phyloP scores from a whole-genome alignment of 2,113 vertebrate species.

The Dolichotis patagonum region DNA sequence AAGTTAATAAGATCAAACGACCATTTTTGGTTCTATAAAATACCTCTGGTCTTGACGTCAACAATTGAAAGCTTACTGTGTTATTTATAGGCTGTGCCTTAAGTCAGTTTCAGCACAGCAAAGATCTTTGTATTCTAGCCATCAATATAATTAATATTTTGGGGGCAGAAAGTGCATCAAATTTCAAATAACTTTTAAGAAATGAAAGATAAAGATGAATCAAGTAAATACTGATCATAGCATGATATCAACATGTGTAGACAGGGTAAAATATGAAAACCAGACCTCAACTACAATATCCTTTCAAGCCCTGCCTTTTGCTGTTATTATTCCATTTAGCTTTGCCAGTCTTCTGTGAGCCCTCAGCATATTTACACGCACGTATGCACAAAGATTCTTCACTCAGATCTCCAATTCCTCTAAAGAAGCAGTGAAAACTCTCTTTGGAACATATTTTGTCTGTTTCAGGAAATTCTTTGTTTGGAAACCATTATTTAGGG shows the following conservation, averaged over 20 bases:
- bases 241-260: neutral
- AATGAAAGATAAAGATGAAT: conserved; percentile 45
- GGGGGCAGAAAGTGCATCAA: conserved; percentile 13
- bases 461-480: neutral
- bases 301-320: neutral
- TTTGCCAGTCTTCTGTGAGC: neutral
- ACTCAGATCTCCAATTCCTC: neutral
- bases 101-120: neutral
- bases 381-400: neutral
- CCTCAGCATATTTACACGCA: neutral
- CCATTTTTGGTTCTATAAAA: conserved; percentile 37
- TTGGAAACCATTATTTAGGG: neutral
- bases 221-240: neutral
- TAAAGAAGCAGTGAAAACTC: neutral
- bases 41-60: neutral
- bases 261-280: neutral
- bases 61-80: neutral
- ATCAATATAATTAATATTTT: conserved; percentile 58
- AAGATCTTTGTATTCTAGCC: conserved; percentile 11
- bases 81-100: neutral
- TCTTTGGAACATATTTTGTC: neutral
- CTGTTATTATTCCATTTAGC: neutral
- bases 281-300: neutral
- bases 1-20: conserved; percentile 61
- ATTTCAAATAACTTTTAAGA: conserved; percentile 45